phyloP scores from a whole-genome alignment of 2,888 invertebrate genomes.

The Euzophera pinguis region DNA sequence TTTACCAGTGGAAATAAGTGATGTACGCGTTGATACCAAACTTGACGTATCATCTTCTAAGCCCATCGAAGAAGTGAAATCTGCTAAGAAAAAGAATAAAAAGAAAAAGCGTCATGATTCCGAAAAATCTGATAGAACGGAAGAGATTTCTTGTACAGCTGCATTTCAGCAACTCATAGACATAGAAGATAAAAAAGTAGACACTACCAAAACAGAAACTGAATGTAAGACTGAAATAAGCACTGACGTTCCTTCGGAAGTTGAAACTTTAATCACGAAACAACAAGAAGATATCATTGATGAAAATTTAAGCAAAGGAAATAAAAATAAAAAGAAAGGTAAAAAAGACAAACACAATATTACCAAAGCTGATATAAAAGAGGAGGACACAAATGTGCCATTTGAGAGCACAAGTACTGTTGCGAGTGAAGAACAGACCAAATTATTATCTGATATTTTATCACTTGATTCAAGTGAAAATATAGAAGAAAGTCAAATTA shows the following conservation, averaged over 20 bases:
- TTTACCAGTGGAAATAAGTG: slow-evolving; percentile 4
- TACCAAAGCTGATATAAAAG: slow-evolving; percentile 16
- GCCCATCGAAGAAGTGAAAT: slow-evolving; percentile 33
- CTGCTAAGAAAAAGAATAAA: slow-evolving; percentile 59
- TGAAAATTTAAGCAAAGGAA: slow-evolving; percentile 19
- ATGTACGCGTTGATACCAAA: slow-evolving; percentile 14
- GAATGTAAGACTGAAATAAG: not conserved
- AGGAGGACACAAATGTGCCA: not conserved
- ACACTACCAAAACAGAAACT: slow-evolving; percentile 2
- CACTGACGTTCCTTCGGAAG: slow-evolving; percentile 3
- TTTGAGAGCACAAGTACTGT: not conserved
- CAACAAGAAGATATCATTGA: slow-evolving; percentile 4
- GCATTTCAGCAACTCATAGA: slow-evolving; percentile 51
- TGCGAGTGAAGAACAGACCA: not conserved
- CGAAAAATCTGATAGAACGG: slow-evolving; percentile 53
- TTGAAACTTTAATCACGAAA: slow-evolving; percentile 6
- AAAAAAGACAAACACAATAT: slow-evolving; percentile 35
- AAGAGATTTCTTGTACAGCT: slow-evolving; percentile 49
- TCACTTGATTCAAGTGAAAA: not conserved
- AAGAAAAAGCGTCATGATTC: slow-evolving; percentile 63
- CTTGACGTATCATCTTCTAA: slow-evolving; percentile 11
- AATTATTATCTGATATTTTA: not conserved
- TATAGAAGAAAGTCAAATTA: not conserved
- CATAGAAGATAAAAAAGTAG: slow-evolving; percentile 28
- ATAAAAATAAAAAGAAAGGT: slow-evolving; percentile 7